Percentiles rank a stretch among this genome's conserved stretches.
Conservation (phyloP, 2,797 vertebrate genomes). For the Argentina silus region DNA sequence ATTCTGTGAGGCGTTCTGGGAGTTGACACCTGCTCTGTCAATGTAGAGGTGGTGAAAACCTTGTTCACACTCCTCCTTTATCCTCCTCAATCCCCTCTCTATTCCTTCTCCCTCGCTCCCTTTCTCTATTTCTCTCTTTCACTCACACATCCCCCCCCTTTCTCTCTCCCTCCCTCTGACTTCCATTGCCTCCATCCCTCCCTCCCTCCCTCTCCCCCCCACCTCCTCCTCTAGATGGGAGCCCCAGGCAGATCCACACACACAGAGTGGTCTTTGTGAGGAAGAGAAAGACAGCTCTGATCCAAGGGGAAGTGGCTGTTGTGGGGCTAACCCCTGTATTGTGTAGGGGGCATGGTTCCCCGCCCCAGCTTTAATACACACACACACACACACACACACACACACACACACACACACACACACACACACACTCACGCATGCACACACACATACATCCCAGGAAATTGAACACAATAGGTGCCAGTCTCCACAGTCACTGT, state of each 20-base stretch:
- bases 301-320: no score
- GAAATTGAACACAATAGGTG: conserved; percentile 68
- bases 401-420: conserved; percentile 24
- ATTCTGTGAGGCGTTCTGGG: no score
- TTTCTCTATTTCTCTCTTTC: background rate
- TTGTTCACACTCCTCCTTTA: no score
- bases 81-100: background rate
- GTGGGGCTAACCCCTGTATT: conserved; percentile 71
- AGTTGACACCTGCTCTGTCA: no score
- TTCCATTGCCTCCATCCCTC: conserved; percentile 26
- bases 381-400: conserved; percentile 25
- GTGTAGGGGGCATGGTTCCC: conserved; percentile 69
- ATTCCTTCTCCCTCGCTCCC: background rate
- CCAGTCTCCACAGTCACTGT: conserved; percentile 60
- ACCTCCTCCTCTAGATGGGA: conserved; percentile 67
- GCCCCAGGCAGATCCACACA: conserved; percentile 64
- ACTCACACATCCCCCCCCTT: background rate
- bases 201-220: conserved; percentile 58
- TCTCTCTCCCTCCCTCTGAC: background rate
- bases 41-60: no score
- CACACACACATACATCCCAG: conserved; percentile 48
- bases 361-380: conserved; percentile 58
- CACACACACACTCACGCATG: conserved; percentile 13
- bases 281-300: conserved; percentile 74
- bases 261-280: conserved; percentile 76